phyloP scores from a whole-genome alignment of 1,140 invertebrate genomes.

The Polypedilum vanderplanki region DNA sequence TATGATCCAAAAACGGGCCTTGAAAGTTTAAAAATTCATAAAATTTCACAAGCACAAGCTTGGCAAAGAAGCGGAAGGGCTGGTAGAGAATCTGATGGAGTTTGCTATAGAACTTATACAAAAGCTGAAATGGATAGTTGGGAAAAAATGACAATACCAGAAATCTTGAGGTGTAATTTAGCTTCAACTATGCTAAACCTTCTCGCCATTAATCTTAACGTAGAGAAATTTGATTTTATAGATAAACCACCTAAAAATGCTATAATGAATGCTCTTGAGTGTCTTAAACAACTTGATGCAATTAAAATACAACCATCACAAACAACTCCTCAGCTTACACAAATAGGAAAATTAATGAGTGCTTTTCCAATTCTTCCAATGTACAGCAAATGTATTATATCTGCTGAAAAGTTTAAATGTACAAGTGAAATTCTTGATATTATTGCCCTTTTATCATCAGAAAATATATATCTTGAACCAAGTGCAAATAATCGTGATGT shows the following conservation, averaged over 20 bases:
- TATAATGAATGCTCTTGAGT: conserved; percentile 57
- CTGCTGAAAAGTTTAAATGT: conserved; percentile 70
- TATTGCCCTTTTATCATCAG: conserved; percentile 53
- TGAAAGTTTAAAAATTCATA: conserved; percentile 73
- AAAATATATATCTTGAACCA: conserved; percentile 53
- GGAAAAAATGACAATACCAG: conserved; percentile 68
- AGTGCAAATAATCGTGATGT: conserved; percentile 54
- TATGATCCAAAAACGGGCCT: conserved; percentile 77
- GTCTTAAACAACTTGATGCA: conserved; percentile 68
- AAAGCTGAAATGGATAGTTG: conserved; percentile 54
- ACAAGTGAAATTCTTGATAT: conserved; percentile 66
- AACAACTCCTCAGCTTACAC: conserved; percentile 52
- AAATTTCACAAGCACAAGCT: conserved; percentile 85
- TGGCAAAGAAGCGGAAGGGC: conserved; percentile 87
- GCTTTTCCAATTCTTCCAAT: conserved; percentile 88
- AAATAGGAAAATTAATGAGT: conserved; percentile 77
- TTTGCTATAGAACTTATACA: conserved; percentile 79
- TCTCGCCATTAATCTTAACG: conserved; percentile 74
- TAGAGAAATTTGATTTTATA: conserved; percentile 83
- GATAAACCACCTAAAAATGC: conserved; percentile 72
- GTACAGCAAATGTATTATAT: conserved; percentile 75
- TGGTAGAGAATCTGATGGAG: conserved; percentile 74
- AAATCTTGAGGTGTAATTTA: conserved; percentile 63
- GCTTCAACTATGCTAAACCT: conserved; percentile 60
- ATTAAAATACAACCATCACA: conserved; percentile 50